These are phyloP conservation scores for Plecturocebus donacophilus DNA, from an alignment of 2,113 vertebrate genomes.

Conservation along the genomic window DNA sequence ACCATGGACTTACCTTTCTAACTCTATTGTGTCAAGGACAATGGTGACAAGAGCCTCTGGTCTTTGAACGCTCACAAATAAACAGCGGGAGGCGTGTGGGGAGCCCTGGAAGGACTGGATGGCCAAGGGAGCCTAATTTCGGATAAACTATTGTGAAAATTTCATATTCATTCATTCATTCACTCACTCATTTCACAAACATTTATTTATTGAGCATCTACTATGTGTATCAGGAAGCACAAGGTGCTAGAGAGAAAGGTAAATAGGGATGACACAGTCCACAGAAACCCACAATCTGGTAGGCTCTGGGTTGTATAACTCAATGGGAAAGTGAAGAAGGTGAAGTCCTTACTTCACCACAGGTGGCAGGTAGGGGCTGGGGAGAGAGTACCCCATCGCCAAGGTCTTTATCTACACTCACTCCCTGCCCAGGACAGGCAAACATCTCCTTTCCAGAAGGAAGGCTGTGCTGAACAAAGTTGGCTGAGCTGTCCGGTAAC, in stretches of 20 bases:
- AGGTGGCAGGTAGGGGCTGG: accelerated
- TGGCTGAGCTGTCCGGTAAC: too few species aligned
- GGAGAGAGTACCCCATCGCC: accelerated
- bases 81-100: accelerated
- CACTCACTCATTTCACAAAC: too few species aligned
- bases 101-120: background rate
- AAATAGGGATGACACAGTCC: background rate
- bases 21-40: too few species aligned
- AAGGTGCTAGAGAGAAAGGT: background rate
- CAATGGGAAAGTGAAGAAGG: background rate
- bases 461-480: background rate
- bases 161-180: accelerated
- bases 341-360: background rate
- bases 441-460: background rate
- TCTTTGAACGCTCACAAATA: too few species aligned
- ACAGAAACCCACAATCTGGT: background rate
- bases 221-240: accelerated
- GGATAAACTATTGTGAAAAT: background rate
- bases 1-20: background rate
- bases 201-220: background rate
- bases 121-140: background rate
- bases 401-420: background rate
- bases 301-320: too few species aligned
- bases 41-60: too few species aligned
- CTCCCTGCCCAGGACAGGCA: background rate